These are phyloP conservation scores for Agriotes lineatus DNA, from an alignment of 2,888 invertebrate genomes.

Conservation along the genomic window DNA sequence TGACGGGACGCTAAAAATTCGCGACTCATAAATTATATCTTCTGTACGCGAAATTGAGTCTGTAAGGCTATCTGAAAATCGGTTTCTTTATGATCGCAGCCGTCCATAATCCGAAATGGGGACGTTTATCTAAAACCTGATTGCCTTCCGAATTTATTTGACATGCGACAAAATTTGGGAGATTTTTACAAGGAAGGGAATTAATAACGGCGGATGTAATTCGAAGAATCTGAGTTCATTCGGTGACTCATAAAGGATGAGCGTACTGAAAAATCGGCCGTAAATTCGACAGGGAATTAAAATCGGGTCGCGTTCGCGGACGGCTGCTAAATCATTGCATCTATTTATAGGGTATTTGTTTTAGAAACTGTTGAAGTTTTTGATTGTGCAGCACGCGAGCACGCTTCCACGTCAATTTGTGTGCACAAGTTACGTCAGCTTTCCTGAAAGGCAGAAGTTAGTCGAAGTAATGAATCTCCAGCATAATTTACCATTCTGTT, in stretches of 20 bases:
- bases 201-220: too few relatives aligned
- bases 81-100: conserved; percentile 31
- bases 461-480: too few relatives aligned
- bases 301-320: neutral
- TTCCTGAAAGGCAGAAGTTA: too few relatives aligned
- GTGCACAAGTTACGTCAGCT: neutral
- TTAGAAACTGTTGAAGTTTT: conserved; percentile 4
- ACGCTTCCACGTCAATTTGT: neutral
- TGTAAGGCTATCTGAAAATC: conserved; percentile 22
- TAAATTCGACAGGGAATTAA: neutral
- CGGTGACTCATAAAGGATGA: too few relatives aligned
- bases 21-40: conserved; percentile 24
- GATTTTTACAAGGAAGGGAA: conserved; percentile 10
- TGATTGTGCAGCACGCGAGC: neutral
- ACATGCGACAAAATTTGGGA: conserved; percentile 27
- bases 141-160: conserved; percentile 30
- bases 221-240: too few relatives aligned
- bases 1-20: conserved; percentile 13
- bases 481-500: too few relatives aligned
- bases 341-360: neutral
- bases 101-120: conserved; percentile 30
- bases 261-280: too few relatives aligned
- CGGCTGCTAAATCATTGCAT: neutral
- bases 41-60: conserved; percentile 28
- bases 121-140: conserved; percentile 31